Percentiles rank a stretch among this genome's conserved stretches.
Evolutionary conservation across 1,140 invertebrate species (phyloP).

Genomic region (Ericerus pela): DNA sequence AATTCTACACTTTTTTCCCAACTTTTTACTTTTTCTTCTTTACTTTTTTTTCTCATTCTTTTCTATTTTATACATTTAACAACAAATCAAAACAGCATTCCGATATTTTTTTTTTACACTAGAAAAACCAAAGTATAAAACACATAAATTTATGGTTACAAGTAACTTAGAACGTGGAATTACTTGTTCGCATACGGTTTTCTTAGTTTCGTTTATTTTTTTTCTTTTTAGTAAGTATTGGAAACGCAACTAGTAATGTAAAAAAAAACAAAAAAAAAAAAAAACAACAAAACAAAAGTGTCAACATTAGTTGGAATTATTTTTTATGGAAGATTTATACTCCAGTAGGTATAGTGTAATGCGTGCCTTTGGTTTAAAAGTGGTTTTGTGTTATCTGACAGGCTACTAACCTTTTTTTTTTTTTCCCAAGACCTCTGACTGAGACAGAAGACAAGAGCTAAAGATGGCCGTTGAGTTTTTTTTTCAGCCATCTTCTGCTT

Average conservation of each 20-base stretch:
- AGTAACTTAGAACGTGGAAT: slow-evolving; percentile 9
- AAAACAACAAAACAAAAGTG: slow-evolving; percentile 12
- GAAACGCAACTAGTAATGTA: slow-evolving; percentile 8
- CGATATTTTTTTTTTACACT: slow-evolving; percentile 4
- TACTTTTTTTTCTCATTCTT: background rate
- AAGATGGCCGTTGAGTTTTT: slow-evolving; percentile 6
- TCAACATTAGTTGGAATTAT: slow-evolving; percentile 5
- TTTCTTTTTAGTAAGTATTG: slow-evolving; percentile 2
- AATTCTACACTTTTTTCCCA: no score
- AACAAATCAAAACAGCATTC: slow-evolving; percentile 10
- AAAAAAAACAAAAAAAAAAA: no score
- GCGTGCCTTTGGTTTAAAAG: slow-evolving; percentile 10
- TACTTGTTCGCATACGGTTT: slow-evolving; percentile 1
- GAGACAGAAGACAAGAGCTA: background rate
- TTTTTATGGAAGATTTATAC: slow-evolving; percentile 4
- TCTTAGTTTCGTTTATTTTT: background rate
- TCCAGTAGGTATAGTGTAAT: background rate
- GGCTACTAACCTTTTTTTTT: slow-evolving; percentile 10
- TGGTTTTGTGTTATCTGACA: slow-evolving; percentile 2
- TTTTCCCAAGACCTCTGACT: slow-evolving; percentile 8
- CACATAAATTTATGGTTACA: slow-evolving; percentile 12
- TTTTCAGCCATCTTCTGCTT: background rate
- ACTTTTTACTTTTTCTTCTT: background rate
- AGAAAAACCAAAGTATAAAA: slow-evolving; percentile 10
- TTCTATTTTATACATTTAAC: background rate